Conservation (phyloP, 2,888 invertebrate genomes). For the Xestoiulus laeticollis region DNA sequence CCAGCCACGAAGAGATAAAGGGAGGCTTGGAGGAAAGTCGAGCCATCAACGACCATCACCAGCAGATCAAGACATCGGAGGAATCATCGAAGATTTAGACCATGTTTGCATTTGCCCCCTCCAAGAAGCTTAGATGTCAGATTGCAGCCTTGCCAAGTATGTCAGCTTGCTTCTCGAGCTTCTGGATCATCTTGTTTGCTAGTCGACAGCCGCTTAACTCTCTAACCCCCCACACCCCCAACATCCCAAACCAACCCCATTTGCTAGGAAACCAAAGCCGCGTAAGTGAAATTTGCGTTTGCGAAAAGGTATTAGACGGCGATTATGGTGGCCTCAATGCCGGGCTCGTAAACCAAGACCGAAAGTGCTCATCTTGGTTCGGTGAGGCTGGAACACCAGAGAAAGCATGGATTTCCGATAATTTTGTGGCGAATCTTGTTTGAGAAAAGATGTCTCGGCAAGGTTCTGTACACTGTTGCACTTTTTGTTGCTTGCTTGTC, state of each 20-base stretch:
- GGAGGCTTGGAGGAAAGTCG: background rate
- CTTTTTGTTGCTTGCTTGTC: too few species aligned
- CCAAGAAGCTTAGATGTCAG: background rate
- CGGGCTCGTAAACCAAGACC: background rate
- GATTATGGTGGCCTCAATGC: background rate
- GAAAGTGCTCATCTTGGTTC: background rate
- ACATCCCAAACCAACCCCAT: background rate
- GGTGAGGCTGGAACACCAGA: background rate
- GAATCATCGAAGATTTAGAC: background rate
- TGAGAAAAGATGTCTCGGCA: too few species aligned
- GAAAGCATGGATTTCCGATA: background rate
- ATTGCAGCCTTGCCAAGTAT: background rate
- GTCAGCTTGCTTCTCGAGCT: background rate
- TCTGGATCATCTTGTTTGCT: conserved; percentile 1
- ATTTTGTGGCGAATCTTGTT: too few species aligned
- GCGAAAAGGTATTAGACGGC: background rate
- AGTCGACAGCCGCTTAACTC: conserved; percentile 26
- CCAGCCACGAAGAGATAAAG: background rate
- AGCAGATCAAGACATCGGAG: background rate
- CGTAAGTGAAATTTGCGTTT: background rate
- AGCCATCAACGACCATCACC: background rate
- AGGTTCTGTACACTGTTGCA: too few species aligned
- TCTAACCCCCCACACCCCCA: background rate
- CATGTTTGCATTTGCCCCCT: background rate
- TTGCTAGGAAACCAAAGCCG: conserved; percentile 18